These are phyloP conservation scores for Apolygus lucorum DNA, from an alignment of 1,140 invertebrate genomes.

Conservation along the genomic window DNA sequence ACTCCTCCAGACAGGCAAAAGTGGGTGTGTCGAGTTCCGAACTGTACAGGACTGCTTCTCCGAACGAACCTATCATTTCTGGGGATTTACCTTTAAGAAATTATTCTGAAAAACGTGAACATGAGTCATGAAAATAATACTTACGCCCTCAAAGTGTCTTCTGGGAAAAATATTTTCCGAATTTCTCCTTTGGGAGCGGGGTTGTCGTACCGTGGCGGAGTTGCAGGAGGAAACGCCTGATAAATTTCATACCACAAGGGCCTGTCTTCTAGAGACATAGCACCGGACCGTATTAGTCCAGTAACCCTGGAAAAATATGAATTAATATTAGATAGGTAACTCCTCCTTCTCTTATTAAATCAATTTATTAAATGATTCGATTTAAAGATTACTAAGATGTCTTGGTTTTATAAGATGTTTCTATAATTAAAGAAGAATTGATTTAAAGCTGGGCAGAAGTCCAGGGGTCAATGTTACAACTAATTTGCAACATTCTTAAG, in stretches of 20 bases:
- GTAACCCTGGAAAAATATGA: conserved; percentile 50
- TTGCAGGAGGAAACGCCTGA: conserved; percentile 71
- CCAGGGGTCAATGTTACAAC: too few relatives aligned
- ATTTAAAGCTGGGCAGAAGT: not conserved
- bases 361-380: not conserved
- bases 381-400: not conserved
- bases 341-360: not conserved
- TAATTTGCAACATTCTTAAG: not conserved
- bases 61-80: not conserved
- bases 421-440: not conserved
- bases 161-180: conserved; percentile 68
- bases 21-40: too few relatives aligned
- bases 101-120: conserved; percentile 11
- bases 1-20: too few relatives aligned
- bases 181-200: conserved; percentile 49
- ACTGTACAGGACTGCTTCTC: not conserved
- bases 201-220: conserved; percentile 62
- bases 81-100: not conserved
- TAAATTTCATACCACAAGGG: conserved; percentile 89
- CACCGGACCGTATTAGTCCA: conserved; percentile 63
- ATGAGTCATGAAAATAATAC: conserved; percentile 23
- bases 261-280: conserved; percentile 62
- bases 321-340: not conserved
- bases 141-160: conserved; percentile 69
- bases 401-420: not conserved